Base-by-base conservation (phyloP, 2,888 invertebrate species). In the Oligia latruncula region DNA sequence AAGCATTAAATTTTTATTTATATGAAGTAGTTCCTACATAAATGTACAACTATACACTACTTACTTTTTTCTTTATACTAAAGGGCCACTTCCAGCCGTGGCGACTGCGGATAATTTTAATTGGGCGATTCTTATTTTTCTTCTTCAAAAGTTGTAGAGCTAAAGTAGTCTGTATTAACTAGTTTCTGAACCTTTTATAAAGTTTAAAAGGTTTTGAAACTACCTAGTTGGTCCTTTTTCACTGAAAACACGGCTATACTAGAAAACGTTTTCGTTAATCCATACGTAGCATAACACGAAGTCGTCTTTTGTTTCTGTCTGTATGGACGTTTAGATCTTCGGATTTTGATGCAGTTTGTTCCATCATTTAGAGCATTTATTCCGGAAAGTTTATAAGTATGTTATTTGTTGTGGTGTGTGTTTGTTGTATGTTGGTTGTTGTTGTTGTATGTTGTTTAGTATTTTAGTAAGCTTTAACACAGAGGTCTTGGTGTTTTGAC, bases 151-250 rank as follows among this genome's bases (percentile, higher is more conserved):
- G n/a, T 52, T 83, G 13, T 62, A 23, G 15, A 77, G 35, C n/a
- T 43, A 52, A 80, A 80, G 60, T 76, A 66, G 66, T 82, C 60
- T 52, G n/a, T 52, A 66, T 66, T 23, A 29, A 80, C 60, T 60
- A 67, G 20, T 83, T 58, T 43, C 23, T 9, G 29, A 75, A 65
- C 58, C 23, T 82, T 82, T 76, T 66, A 76, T 60, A 58, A 79
- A 23, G 29, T 62, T 81, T 52, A 40, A 62, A 81, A 81, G 71
- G 73, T 65, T 82, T 17, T 11, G 64, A 79, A 52, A 74, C 74
- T 74, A 40, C 74, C 20, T 15, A 23, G 23, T 20, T 35, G 9
- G 49, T 71, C 17, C 17, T 60, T n/a, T 60, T 62, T 40, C n/a
- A 65, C 46, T 58, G 35, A 43, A 80, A 40, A 49, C 60, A 17